These are phyloP conservation scores for Thryonomys swinderianus DNA, from an alignment of 2,113 vertebrate genomes.

Conservation along the genomic window DNA sequence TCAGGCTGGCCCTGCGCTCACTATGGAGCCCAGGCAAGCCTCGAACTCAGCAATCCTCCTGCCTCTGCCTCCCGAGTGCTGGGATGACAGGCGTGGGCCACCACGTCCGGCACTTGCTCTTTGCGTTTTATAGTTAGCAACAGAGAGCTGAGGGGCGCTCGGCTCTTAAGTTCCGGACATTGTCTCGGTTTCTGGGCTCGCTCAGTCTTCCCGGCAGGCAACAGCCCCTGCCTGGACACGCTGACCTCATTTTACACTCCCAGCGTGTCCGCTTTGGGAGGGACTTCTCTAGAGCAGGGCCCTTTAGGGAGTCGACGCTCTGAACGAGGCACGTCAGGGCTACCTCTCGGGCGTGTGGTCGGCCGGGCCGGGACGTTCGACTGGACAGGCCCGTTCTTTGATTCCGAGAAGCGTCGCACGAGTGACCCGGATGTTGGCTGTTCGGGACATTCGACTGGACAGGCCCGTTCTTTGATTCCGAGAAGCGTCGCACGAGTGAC, in stretches of 20 bases:
- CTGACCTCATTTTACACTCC: background rate
- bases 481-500: no score
- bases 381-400: no score
- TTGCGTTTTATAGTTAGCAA: background rate
- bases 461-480: no score
- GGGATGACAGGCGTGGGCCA: no score
- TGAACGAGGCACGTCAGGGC: background rate
- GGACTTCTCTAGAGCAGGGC: background rate
- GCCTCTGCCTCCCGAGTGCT: no score
- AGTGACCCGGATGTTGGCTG: background rate
- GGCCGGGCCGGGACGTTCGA: background rate
- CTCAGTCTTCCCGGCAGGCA: background rate
- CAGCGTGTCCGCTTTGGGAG: background rate
- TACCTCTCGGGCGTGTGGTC: rapidly evolving
- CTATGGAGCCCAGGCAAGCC: no score
- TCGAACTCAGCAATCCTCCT: no score
- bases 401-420: background rate
- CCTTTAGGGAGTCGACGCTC: background rate
- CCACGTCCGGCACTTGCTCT: no score
- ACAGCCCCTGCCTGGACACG: background rate
- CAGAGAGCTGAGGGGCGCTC: background rate
- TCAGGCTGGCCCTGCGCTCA: no score
- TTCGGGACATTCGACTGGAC: background rate
- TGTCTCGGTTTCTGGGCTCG: background rate
- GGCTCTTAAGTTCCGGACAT: background rate